phyloP scores from a whole-genome alignment of 2,113 vertebrate species.

The Misgurnus mizolepis region DNA sequence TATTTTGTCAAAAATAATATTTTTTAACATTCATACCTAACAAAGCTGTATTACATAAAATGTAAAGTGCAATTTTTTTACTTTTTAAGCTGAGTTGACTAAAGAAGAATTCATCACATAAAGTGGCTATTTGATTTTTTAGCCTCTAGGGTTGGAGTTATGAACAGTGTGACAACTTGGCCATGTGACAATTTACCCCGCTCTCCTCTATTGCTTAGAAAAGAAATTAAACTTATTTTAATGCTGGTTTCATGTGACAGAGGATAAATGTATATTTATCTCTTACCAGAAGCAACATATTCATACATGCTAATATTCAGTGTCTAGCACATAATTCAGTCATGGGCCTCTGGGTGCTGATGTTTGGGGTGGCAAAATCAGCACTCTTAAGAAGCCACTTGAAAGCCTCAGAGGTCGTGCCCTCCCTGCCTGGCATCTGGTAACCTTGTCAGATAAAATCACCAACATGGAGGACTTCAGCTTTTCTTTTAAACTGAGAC shows the following conservation, averaged over 20 bases:
- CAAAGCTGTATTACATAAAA: too few relatives aligned
- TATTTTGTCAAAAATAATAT: too few relatives aligned
- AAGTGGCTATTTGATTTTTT: too few relatives aligned
- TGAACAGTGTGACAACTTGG: too few relatives aligned
- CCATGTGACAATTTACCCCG: too few relatives aligned
- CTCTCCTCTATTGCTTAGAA: background rate
- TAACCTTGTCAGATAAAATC: constrained; percentile 92
- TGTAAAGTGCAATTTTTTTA: too few relatives aligned
- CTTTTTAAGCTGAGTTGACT: too few relatives aligned
- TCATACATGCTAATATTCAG: constrained; percentile 18
- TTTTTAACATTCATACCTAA: too few relatives aligned
- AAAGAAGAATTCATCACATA: too few relatives aligned
- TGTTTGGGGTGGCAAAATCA: constrained; percentile 17
- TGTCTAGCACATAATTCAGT: background rate
- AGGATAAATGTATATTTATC: background rate
- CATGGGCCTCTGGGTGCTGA: constrained; percentile 17
- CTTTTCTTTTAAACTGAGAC: constrained; percentile 88
- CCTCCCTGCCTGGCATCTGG: constrained; percentile 49
- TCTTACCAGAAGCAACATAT: constrained; percentile 6
- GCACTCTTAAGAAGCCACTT: constrained; percentile 39
- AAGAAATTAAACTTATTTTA: constrained; percentile 26
- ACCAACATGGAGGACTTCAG: constrained; percentile 77
- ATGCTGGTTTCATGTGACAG: constrained; percentile 31
- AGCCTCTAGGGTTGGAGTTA: too few relatives aligned
- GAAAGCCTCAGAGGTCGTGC: constrained; percentile 39